These are phyloP conservation scores for Acanthurus leucopareius DNA, from an alignment of 2,797 vertebrate genomes.

Conservation along the genomic window DNA sequence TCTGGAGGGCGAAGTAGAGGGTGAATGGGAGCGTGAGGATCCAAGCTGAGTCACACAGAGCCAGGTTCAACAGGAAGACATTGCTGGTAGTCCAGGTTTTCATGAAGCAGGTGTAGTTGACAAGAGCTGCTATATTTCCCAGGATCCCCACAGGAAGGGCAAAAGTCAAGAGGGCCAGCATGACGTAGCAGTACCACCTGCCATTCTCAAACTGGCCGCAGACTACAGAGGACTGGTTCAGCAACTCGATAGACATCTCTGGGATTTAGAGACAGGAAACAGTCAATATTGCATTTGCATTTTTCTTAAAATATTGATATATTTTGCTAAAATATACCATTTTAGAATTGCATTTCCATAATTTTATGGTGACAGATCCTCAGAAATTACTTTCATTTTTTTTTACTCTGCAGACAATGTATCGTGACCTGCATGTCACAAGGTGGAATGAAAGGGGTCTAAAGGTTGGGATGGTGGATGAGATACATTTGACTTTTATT, in stretches of 20 bases:
- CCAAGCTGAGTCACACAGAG: constrained; percentile 87
- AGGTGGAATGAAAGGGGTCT: too few relatives aligned
- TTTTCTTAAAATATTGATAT: not conserved
- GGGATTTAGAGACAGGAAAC: constrained; percentile 34
- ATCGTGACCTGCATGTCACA: too few relatives aligned
- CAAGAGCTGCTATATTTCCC: constrained; percentile 83
- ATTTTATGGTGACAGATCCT: too few relatives aligned
- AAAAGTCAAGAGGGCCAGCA: constrained; percentile 79
- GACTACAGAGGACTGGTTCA: constrained; percentile 72
- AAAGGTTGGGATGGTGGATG: not conserved
- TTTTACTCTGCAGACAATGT: not conserved
- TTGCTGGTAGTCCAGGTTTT: constrained; percentile 81
- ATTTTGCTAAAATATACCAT: not conserved
- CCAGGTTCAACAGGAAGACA: constrained; percentile 86
- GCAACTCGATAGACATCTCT: constrained; percentile 54
- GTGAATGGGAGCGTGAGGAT: constrained; percentile 85
- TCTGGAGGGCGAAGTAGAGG: constrained; percentile 81
- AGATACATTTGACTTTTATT: not conserved
- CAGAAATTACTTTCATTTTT: not conserved
- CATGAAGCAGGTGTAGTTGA: constrained; percentile 78
- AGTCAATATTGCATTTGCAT: not conserved
- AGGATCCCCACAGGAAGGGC: constrained; percentile 84
- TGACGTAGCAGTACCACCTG: constrained; percentile 85
- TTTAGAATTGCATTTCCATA: too few relatives aligned
- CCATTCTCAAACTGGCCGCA: constrained; percentile 75